Base-by-base conservation (phyloP, 1,140 invertebrate genomes). In the Sarcophaga bullata region DNA sequence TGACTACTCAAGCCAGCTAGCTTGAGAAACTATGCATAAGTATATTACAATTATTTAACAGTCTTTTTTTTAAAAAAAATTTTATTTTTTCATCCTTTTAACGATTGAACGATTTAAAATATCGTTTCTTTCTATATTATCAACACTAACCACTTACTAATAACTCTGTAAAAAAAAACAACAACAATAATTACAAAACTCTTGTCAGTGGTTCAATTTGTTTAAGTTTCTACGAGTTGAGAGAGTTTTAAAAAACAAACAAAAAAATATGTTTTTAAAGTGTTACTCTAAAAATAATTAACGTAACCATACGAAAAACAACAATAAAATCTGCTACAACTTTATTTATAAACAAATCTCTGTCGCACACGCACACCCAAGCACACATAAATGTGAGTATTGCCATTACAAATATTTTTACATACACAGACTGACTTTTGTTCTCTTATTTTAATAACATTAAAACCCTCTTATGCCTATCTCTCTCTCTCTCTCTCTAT, bases 261-360 rank as follows among this genome's bases (percentile, higher is more conserved):
- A 58, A n/a, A n/a, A n/a, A n/a, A n/a, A n/a, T n/a, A 15, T n/a
- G 17, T 68, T 9, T 50, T 78, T 78, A 9, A 50, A 19, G 50
- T 52, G 75, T 52, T 48, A 19, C 50, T 52, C 75, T 78, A 78
- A 78, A 78, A 50, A 78, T 78, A 78, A 78, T 78, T 78, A 78
- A 25, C 75, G 48, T 52, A 50, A 50, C 75, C 50, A 50, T 50
- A 48, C 17, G 49, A 78, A 78, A 6, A 17, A 68, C n/a, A 6
- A 37, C 25, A 68, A 68, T 9, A 68, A 68, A 68, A 17, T 19
- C 17, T 68, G 19, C 54, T n/a, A 58, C 54, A 58, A 58, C 54
- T 13, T n/a, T n/a, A 58, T 58, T 58, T 58, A 58, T 13, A 58
- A 13, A 58, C 54, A 58, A 58, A 58, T n/a, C 54, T 37, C 13